Base-by-base conservation (phyloP, 2,113 vertebrate species). In the Chaenocephalus aceratus region DNA sequence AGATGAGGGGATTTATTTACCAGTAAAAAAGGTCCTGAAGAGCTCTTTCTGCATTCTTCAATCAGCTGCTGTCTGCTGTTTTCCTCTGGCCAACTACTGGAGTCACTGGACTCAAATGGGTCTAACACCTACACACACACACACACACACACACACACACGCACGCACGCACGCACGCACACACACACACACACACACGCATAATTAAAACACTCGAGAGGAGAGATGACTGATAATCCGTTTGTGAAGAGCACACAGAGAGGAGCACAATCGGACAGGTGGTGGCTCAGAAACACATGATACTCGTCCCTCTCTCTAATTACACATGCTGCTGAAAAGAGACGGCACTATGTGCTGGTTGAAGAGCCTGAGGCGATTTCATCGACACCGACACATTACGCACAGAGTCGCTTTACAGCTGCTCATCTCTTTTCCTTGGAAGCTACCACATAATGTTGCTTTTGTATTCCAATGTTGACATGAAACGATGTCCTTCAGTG, bases 21-120 rank as follows among this genome's bases (percentile, higher is more conserved):
- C 94, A 96, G 91, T 88, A 96, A 89, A 90, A 93, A 96, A 3
- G 94, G 95, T 12, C 95, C 95, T 4, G 82, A 71, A 0, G 95
- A 95, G 44, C 65, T 94, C 49, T 83, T 62, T 67, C 93, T 90
- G 86, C 95, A 96, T 60, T 94, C 90, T 65, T 93, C 77, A 57
- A 96, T 89, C 49, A 96, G 82, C 57, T 90, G 86, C 70, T 85
- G 83, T 65, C 95, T 92, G 62, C 68, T 90, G 80, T 83, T 57
- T 66, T 91, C 91, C 82, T 93, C 88, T 1, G 90, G 93, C 90
- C 93, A 91, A 5, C 72, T 71, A 21, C 80, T 76, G 8, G 88
- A 83, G 72, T 94, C 91, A 23, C 78, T 70, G 41, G 92, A 94
- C 84, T 95, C 94, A 80, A 94, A 95, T 0, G 94, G 94, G 76